phyloP scores from a whole-genome alignment of 2,797 vertebrate species.

The Eupleurogrammus muticus region DNA sequence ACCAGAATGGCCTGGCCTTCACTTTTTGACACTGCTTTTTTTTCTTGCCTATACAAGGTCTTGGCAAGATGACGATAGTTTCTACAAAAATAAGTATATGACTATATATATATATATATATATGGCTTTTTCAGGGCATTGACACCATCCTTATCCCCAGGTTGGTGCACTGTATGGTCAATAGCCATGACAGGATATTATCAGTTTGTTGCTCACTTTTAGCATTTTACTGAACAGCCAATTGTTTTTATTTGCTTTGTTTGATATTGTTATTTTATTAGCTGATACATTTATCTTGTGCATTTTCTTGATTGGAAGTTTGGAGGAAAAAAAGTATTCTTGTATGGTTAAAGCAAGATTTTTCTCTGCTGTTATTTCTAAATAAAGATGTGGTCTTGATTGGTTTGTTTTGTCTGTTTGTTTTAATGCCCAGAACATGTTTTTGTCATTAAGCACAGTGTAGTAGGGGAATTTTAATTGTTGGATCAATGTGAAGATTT shows the following conservation, averaged over 20 bases:
- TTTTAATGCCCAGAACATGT: not conserved
- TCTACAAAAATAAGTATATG: slow-evolving; percentile 18
- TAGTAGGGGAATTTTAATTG: not conserved
- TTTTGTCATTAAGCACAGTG: not conserved
- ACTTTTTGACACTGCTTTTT: slow-evolving; percentile 27
- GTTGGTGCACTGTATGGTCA: slow-evolving; percentile 36
- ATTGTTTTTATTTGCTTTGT: slow-evolving; percentile 59
- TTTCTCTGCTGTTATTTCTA: slow-evolving; percentile 75
- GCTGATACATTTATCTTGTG: slow-evolving; percentile 49
- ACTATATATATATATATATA: not conserved
- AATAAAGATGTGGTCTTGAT: slow-evolving; percentile 75
- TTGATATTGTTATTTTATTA: slow-evolving; percentile 58
- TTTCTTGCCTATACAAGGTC: slow-evolving; percentile 34
- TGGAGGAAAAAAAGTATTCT: slow-evolving; percentile 42
- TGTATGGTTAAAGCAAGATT: slow-evolving; percentile 46
- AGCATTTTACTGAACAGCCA: slow-evolving; percentile 53
- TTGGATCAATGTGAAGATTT: not conserved
- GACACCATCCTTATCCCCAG: slow-evolving; percentile 27
- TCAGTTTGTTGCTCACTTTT: slow-evolving; percentile 53
- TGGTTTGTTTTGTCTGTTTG: slow-evolving; percentile 21
- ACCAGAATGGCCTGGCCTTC: slow-evolving; percentile 27
- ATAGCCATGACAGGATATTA: slow-evolving; percentile 32
- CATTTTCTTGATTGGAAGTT: slow-evolving; percentile 51
- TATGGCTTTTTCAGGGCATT: slow-evolving; percentile 13
- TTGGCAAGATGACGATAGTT: slow-evolving; percentile 7